Base-by-base conservation (phyloP, 2,797 vertebrate species). In the Pangasius larnaudii region DNA sequence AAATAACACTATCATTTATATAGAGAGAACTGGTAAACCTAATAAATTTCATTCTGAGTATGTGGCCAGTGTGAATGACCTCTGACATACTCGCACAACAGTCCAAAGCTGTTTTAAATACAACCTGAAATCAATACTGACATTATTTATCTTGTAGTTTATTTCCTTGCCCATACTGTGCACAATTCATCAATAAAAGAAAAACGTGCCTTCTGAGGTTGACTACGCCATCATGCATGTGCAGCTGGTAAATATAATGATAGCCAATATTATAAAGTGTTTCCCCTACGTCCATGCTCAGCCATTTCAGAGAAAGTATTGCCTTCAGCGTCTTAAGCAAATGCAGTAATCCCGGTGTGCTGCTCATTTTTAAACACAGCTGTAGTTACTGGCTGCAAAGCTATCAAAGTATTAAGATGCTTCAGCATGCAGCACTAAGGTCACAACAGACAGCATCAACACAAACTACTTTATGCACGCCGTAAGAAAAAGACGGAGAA, bases 391-490 rank as follows among this genome's bases (percentile, higher is more conserved):
- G 63, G 46, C 36, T 33, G n/a, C 53, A 61, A 88, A 85, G 84
- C 75, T 72, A 33, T 75, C 9, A 51, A 85, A 56, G 80, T 82
- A 80, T 59, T 61, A 81, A 9, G 53, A 7, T 81, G 22, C 53
- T 81, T 22, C 82, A 85, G 19, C 91, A 74, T 88, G 89, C 42
- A 89, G 89, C 58, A 92, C 86, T 51, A 42, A 24, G 36, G 33
- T 61, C 65, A 80, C 67, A 87, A 22, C 74, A 79, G 5, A 81
- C 1, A 78, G 65, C 63, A 82, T 78, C 65, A 85, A 11, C n/a
- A 30, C 7, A 82, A 39, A 22, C 22, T 30, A 91, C 36, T 88
- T 93, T 46, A 94, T 93, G 94, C 93, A 92, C 36, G 27, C 58
- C 1, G 69, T 42, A 6, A 53, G 33, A 69, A 51, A 36, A 27